Percentiles rank a stretch among this genome's conserved stretches.
Evolutionary conservation across 2,113 vertebrate genomes (phyloP).

Genomic region (Lepus timidus): DNA sequence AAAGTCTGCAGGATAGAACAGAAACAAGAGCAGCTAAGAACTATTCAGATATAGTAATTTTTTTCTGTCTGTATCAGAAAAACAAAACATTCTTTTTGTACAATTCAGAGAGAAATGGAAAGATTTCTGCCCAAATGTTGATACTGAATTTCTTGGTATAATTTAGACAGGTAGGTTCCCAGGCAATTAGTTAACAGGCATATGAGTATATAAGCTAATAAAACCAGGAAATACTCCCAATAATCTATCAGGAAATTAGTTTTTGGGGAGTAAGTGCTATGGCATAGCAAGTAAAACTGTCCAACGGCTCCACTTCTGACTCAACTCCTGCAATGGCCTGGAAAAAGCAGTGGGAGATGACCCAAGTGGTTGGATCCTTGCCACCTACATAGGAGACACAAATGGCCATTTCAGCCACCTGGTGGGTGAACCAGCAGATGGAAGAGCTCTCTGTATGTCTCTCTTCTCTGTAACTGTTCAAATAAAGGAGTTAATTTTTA

Average conservation of each 20-base stretch:
- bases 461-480: no score
- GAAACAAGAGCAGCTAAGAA: background rate
- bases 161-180: background rate
- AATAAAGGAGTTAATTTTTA: no score
- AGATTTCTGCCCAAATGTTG: background rate
- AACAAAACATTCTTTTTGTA: background rate
- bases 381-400: no score
- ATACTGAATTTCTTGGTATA: background rate
- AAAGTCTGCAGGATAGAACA: background rate
- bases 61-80: background rate
- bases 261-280: no score
- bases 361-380: no score
- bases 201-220: background rate
- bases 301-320: no score
- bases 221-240: background rate
- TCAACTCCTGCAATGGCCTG: no score
- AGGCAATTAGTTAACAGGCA: background rate
- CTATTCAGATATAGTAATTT: background rate
- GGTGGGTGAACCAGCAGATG: no score
- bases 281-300: no score
- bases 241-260: background rate
- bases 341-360: no score
- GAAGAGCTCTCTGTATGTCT: no score
- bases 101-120: background rate
- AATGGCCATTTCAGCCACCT: no score